Evolutionary conservation across 1,140 invertebrate species (phyloP), one percentile per base, ranked within the genome.

Genomic region (Ladona fulva): DNA sequence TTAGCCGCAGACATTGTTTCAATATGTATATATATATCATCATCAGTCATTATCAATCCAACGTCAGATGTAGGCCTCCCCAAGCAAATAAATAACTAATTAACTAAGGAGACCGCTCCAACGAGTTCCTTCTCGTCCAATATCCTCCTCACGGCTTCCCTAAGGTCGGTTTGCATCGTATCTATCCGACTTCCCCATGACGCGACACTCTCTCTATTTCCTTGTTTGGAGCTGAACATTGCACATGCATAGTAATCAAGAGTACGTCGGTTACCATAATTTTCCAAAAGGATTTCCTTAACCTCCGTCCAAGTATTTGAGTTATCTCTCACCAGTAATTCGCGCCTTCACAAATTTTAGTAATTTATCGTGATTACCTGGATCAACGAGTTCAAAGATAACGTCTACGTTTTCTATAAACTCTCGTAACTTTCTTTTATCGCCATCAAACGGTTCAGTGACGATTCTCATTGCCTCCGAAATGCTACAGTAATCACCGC

Each of bases 401-500:
- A 52, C 44, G 44, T 52, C 44, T 10, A 52, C 44, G 19, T 52
- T 52, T 19, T 52, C 44, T 25, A 74, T 74, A 22, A 74, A 74
- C 22, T 74, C 74, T 74, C 22, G n/a, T 22, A 74, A 22, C 24
- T 74, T 74, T 10, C 74, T 22, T 74, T 74, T 74, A 74, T 74
- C 22, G 10, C 74, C 74, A 22, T n/a, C 22, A 74, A 74, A 74
- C 8, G 74, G 22, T 74, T 74, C 74, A 74, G 10, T 74, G 74
- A 74, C 22, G 11, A 74, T 24, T n/a, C 22, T 74, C 24, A 74
- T 74, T 11, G 74, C 74, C 24, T 74, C 74, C n/a, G n/a, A 24
- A 24, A 74, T 25, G 8, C n/a, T 22, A 74, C 74, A 22, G 24
- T 74, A 74, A 74, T 74, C 22, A 74, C 24, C 8, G 22, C n/a